Conservation (phyloP, 1,140 invertebrate species). For the Drosophila sturtevanti region DNA sequence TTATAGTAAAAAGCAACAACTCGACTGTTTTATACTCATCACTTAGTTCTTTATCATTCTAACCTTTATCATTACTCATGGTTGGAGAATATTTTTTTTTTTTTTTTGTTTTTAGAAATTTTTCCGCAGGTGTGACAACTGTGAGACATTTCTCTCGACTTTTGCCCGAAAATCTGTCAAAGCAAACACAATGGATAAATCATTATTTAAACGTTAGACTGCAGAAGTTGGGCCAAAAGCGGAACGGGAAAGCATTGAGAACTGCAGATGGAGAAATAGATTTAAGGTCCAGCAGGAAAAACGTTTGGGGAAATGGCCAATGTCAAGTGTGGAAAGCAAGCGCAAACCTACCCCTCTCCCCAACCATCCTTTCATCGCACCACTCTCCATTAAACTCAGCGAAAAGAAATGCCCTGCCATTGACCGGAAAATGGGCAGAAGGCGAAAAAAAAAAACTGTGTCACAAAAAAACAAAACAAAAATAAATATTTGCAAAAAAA, state of each 20-base stretch:
- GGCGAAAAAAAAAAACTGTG: slow-evolving; percentile 48
- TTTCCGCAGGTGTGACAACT: neutral
- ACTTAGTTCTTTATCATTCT: neutral
- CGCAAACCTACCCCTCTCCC: no score
- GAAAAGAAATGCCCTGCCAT: slow-evolving; percentile 26
- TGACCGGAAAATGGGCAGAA: slow-evolving; percentile 43
- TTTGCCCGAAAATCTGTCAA: slow-evolving; percentile 41
- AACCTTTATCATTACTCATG: neutral
- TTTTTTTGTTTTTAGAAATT: neutral
- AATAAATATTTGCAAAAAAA: slow-evolving; percentile 60
- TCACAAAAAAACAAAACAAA: slow-evolving; percentile 44
- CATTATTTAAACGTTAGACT: slow-evolving; percentile 41
- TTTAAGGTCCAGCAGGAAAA: slow-evolving; percentile 12
- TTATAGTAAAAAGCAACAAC: no score
- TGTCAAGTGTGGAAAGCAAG: slow-evolving; percentile 57
- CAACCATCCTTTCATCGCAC: no score
- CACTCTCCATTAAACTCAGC: no score
- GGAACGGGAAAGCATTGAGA: no score
- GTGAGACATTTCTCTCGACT: slow-evolving; percentile 13
- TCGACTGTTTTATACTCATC: neutral
- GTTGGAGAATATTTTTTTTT: neutral
- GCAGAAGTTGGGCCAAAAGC: slow-evolving; percentile 15
- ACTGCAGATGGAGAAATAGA: neutral
- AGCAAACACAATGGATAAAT: slow-evolving; percentile 26
- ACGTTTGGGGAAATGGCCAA: slow-evolving; percentile 30